Evolutionary conservation across 30 jellyfish, hydroid and myxozoan species (phyloP).

Genomic region (Turritopsis rubra): DNA sequence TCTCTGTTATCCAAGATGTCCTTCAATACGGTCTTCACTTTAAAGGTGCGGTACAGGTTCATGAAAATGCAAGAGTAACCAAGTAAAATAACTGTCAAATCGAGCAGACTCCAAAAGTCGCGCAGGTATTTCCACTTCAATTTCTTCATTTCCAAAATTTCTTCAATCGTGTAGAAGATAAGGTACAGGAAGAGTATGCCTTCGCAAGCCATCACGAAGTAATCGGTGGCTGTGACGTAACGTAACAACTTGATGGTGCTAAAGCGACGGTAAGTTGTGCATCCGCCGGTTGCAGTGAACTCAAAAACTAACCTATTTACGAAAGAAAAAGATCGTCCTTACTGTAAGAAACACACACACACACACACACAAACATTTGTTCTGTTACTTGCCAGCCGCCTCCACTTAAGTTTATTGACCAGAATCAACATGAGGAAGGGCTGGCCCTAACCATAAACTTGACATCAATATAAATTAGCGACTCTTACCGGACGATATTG

Average conservation of each 20-base stretch:
- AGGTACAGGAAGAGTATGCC: constrained; percentile 17
- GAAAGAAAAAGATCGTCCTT: neutral
- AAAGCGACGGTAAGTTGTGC: constrained; percentile 19
- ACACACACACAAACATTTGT: too few species aligned
- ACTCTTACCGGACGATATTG: constrained; percentile 81
- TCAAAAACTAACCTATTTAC: constrained; percentile 29
- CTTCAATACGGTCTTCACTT: constrained; percentile 41
- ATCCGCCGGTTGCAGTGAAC: constrained; percentile 44
- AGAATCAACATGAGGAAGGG: too few species aligned
- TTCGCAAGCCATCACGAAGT: constrained; percentile 44
- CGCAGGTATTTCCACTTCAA: constrained; percentile 24
- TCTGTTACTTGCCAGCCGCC: too few species aligned
- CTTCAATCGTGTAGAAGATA: constrained; percentile 40
- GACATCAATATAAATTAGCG: neutral
- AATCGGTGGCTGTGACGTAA: constrained; percentile 35
- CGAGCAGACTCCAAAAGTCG: constrained; percentile 87
- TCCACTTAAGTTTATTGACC: too few species aligned
- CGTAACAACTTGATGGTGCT: constrained; percentile 38
- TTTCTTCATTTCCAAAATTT: constrained; percentile 35
- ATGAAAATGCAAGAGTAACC: constrained; percentile 66
- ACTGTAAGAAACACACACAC: too few species aligned
- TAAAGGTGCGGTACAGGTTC: constrained; percentile 71
- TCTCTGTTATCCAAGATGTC: constrained; percentile 56
- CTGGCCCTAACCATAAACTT: too few species aligned
- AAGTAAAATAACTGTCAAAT: constrained; percentile 64